Base-by-base conservation (phyloP, 2,797 vertebrate species). In the Lindbergichthys nudifrons region DNA sequence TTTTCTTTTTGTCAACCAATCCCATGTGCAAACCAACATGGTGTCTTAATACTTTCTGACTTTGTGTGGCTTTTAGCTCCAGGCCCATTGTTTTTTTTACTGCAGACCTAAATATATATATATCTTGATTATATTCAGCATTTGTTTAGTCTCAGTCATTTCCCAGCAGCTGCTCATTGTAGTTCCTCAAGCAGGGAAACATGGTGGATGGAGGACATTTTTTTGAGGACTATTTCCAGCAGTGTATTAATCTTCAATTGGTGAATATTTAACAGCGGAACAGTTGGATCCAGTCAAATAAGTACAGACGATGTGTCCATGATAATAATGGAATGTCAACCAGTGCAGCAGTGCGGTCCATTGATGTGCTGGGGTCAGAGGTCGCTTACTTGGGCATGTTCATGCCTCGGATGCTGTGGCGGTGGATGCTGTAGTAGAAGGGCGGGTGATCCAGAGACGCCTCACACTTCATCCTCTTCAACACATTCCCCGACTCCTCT, bases 361-460 rank as follows among this genome's bases (percentile, higher is more conserved):
- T 13, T 21, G 19, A 42, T 41, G 57, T 23, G 39, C 71, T 16
- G 19, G 51, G 30, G 52, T 52, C 26, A 47, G 11, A n/a, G 60
- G 54, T 32, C 6, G 81, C 97, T 96, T 92, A 99, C 98, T 98
- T 99, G 60, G 97, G 98, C 96, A 99, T 98, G 86, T 99, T 99
- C 96, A 97, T 96, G 69, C 98, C 97, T 64, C 97, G 94, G 88
- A 99, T 97, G 83, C 97, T 98, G 92, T 99, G 98, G 43, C 98
- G 95, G 86, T 99, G 97, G 85, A 99, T 94, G 83, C 98, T 99
- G 93, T 99, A 99, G 92, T 99, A 99, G 86, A 99, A 99, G 0
- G 96, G 93, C 6, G 98, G 98, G 30, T 99, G 98, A 63, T 98
- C 97, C 46, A 94, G 61, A 12, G 91, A 95, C 14, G 50, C 80